Conservation (phyloP, 2,888 invertebrate genomes). For the Willowsia nigromaculata region DNA sequence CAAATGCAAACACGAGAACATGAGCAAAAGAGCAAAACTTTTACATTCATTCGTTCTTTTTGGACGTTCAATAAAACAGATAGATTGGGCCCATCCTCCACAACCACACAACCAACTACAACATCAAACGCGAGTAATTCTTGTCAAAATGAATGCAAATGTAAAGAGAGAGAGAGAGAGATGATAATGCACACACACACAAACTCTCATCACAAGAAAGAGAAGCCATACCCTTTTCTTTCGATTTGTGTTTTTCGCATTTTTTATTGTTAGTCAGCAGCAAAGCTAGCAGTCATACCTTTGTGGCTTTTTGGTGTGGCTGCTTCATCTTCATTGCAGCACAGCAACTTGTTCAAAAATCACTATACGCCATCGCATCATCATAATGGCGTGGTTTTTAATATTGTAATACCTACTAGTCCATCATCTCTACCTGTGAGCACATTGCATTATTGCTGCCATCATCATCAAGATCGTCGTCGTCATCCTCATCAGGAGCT, state of each 20-base stretch:
- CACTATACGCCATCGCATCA: not conserved
- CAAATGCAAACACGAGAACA: not conserved
- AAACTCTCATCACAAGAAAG: not conserved
- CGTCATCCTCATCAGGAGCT: not conserved
- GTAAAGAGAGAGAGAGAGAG: not conserved
- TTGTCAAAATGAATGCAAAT: conserved; percentile 56
- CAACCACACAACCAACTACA: conserved; percentile 6
- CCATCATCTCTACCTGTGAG: not conserved
- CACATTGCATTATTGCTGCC: not conserved
- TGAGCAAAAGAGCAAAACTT: conserved; percentile 47
- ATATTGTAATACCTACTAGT: conserved; percentile 14
- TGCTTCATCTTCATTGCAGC: conserved; percentile 25
- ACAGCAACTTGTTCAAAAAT: not conserved
- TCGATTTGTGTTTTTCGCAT: conserved; percentile 57
- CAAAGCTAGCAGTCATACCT: conserved; percentile 39
- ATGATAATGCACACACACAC: conserved; percentile 30
- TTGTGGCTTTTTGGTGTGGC: conserved; percentile 64
- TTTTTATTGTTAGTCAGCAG: conserved; percentile 59
- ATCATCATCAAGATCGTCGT: no score
- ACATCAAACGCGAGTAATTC: conserved; percentile 43
- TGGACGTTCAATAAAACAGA: conserved; percentile 46
- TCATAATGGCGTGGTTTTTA: conserved; percentile 61
- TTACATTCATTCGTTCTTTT: conserved; percentile 42
- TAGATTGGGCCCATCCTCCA: conserved; percentile 66
- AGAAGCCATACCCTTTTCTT: conserved; percentile 66